Evolutionary conservation across 2,113 vertebrate species (phyloP), one percentile per base, ranked within the genome.

Genomic region (Monopterus albus): DNA sequence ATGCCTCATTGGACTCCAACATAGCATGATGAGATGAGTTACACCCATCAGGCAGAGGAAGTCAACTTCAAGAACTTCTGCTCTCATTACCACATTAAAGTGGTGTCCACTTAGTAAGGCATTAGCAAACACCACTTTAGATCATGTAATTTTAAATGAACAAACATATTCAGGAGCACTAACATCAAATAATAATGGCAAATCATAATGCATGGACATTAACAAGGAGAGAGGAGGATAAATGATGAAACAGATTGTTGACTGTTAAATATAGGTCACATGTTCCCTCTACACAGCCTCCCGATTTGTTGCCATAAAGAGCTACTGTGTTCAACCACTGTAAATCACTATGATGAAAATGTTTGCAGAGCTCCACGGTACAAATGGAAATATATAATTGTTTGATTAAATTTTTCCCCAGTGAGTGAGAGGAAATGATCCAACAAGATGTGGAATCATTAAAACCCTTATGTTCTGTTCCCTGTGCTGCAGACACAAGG

Each of bases 1-100:
- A 58, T 25, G 75, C 78, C 58, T 79, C 66, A 55, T 55, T 72
- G 40, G 72, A 72, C 52, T 47, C 53, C 57, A 73, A 82, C 66
- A 40, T 20, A 21, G 47, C 23, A 9, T 71, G 36, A 14, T 53
- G 17, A 53, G 58, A n/a, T n/a, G 58, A 38, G 18, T 67, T 35
- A 31, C 38, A 33, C 42, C 23, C 25, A 56, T 59, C 77, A 73
- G 0, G 55, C 57, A 46, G 36, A 53, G 7, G 33, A 29, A 43
- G 43, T 9, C 17, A 29, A 25, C 18, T 28, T 45, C 21, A 29
- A 47, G 12, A 33, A 60, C 29, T 26, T 28, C 13, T 35, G 38
- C n/a, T 45, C 8, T 21, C n/a, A 43, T 58, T 74, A 15, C 3
- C 29, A 5, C 5, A 7, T 31, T 31, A 5, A 31, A 31, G 29